A percentile compares a stretch with the other conserved stretches of the same genome.
Conservation (phyloP, 2,888 invertebrate species). For the Noctuana brunneofusca region DNA sequence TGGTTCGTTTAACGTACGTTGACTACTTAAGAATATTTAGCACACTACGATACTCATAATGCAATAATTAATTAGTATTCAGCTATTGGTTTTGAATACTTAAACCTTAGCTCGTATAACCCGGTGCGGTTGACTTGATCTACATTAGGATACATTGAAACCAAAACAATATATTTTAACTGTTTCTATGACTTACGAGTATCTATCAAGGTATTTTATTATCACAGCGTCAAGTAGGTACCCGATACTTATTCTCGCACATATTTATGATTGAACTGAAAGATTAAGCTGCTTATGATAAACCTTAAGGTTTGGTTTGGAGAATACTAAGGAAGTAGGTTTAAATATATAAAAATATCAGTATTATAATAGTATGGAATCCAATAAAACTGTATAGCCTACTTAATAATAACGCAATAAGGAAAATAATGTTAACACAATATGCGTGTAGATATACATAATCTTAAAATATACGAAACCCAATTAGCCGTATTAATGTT, state of each 20-base stretch:
- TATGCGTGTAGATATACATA: background rate
- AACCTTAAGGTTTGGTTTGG: no score
- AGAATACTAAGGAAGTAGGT: no score
- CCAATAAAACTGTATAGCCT: background rate
- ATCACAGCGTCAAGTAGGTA: no score
- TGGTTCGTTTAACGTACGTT: no score
- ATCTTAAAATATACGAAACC: background rate
- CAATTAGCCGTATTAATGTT: slow-evolving; percentile 9
- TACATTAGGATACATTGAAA: background rate
- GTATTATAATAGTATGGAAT: no score
- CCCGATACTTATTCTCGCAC: no score
- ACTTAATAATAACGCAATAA: background rate
- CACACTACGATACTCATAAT: background rate
- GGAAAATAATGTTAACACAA: slow-evolving; percentile 1
- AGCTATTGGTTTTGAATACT: background rate
- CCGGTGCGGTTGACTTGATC: background rate
- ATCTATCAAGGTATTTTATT: no score
- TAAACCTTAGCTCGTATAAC: slow-evolving; percentile 2
- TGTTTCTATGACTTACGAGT: no score
- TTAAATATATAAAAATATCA: no score
- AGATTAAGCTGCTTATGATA: no score
- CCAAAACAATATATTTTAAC: background rate
- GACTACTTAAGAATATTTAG: background rate
- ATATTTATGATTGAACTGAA: no score
- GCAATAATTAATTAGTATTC: background rate